Evolutionary conservation across 1,140 invertebrate genomes (phyloP), one percentile per base, ranked within the genome.

Genomic region (Trinorchestia longiramus): DNA sequence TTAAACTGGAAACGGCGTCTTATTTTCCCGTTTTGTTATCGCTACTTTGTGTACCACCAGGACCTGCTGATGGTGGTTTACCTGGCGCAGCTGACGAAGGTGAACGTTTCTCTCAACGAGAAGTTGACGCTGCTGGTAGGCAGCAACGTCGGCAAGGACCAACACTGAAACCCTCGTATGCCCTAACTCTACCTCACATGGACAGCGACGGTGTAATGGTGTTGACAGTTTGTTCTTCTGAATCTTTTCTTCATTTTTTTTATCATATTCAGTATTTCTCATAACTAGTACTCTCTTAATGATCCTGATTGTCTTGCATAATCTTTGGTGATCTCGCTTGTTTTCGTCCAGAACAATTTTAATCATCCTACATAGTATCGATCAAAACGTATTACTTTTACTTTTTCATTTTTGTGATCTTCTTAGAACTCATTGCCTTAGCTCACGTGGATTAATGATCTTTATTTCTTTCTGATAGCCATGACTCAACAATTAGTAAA

Each of bases 61-160:
- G 99, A 99, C 98, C 98, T 99, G 96, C 97, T 99, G 90, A 99
- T 99, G 99, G 99, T 99, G 94, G 98, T 99, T 96, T 99, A 99
- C 87, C 97, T 99, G 44, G 99, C 99, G 19, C 99, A 99, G 97
- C 98, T 99, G n/a, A 99, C 99, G 96, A 99, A 99, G 97, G 99
- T 99, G 17, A 99, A 99, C 97, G 98, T 99, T 96, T 98, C 99
- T 97, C 98, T 99, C 43, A 99, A 99, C 97, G 99, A 99, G 97
- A 99, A 99, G 97, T 98, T 99, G 4, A 96, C 96, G 28, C 95
- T 96, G 96, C 77, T 96, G 88, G 96, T 96, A 43, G 96, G 96
- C 43, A 96, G 90, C 44, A 90, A 57, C 45, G 43, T 17, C 47
- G 42, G 45, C 43, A 95, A 94, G 43, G 92, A 94, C 11, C 92